Evolutionary conservation across 2,797 vertebrate genomes (phyloP).

Genomic region (Gastrophryne carolinensis): DNA sequence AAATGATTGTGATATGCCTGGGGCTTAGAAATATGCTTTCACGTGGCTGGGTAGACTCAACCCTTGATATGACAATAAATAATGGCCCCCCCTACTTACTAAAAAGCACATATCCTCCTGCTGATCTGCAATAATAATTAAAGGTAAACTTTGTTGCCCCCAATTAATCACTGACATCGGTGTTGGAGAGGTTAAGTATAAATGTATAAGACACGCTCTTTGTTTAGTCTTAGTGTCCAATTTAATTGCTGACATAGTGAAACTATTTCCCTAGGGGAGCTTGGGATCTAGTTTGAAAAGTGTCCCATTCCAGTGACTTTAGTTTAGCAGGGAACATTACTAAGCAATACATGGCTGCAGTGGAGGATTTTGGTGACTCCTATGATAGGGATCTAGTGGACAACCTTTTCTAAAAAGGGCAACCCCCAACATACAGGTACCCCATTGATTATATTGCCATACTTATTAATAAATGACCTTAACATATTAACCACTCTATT

Average conservation of each 20-base stretch:
- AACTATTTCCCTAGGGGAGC: conserved; percentile 33
- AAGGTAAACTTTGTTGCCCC: neutral
- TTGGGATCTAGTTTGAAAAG: conserved; percentile 4
- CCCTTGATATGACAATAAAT: no score
- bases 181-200: conserved; percentile 10
- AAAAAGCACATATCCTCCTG: neutral
- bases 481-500: no score
- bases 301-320: conserved; percentile 9
- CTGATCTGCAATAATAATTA: neutral
- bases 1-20: no score
- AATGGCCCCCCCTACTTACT: no score
- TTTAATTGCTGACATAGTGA: conserved; percentile 49
- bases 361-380: no score
- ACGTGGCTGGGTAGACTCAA: no score
- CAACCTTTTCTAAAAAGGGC: no score
- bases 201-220: conserved; percentile 19
- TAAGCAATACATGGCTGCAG: conserved; percentile 22
- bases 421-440: no score
- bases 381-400: no score
- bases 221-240: conserved; percentile 48
- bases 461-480: no score
- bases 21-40: no score
- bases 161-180: conserved; percentile 21
- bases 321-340: conserved; percentile 11
- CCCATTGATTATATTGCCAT: no score